Conservation (phyloP, 2,888 invertebrate species). For the Leptogaster cylindrica region DNA sequence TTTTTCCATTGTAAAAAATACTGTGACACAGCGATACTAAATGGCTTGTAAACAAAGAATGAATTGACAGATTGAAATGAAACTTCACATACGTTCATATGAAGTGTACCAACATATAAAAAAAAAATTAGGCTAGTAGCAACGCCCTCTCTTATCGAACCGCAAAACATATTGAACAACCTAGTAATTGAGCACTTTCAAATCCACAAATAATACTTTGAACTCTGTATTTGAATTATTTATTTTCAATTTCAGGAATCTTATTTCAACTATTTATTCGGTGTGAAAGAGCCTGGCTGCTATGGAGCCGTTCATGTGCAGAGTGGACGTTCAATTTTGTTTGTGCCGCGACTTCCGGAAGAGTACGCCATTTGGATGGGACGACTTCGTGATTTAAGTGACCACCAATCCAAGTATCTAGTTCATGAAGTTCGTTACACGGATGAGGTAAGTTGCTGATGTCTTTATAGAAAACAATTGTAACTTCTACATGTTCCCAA, state of each 20-base stretch:
- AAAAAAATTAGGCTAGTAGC: too few species aligned
- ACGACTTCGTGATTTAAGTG: constrained; percentile 71
- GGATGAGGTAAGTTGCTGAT: constrained; percentile 75
- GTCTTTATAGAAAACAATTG: too few species aligned
- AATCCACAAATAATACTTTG: not conserved
- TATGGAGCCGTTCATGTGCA: constrained; percentile 82
- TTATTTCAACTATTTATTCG: constrained; percentile 96
- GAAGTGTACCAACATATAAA: too few species aligned
- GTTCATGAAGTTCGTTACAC: constrained; percentile 83
- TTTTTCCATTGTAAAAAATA: too few species aligned
- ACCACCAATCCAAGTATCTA: constrained; percentile 79
- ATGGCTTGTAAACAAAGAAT: too few species aligned
- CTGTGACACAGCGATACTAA: too few species aligned
- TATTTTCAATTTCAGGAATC: constrained; percentile 91
- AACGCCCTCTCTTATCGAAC: too few species aligned
- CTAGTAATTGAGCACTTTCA: not conserved
- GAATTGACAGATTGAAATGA: too few species aligned
- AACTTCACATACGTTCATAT: too few species aligned
- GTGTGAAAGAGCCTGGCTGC: constrained; percentile 90
- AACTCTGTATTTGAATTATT: not conserved
- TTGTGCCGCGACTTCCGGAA: constrained; percentile 84
- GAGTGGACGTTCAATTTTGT: constrained; percentile 74
- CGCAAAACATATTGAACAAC: not conserved
- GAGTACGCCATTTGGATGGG: constrained; percentile 97
- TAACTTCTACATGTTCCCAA: too few species aligned